Conservation (phyloP, 2,113 vertebrate species). For the Thryonomys swinderianus region DNA sequence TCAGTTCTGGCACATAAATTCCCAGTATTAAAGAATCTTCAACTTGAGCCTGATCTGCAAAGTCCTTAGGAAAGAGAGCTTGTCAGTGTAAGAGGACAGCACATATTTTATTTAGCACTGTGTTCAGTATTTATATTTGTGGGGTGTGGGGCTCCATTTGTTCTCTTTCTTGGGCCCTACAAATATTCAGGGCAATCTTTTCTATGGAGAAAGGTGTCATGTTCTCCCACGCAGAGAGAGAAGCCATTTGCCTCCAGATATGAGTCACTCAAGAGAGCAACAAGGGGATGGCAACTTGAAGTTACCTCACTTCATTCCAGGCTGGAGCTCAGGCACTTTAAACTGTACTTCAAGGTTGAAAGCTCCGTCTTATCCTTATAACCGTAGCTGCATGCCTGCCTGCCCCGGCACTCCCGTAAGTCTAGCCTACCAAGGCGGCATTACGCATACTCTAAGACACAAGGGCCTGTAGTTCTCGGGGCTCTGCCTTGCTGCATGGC, state of each 20-base stretch:
- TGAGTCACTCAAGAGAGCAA: background rate
- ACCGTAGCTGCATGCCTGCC: background rate
- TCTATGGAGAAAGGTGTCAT: background rate
- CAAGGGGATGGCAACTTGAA: background rate
- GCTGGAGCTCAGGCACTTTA: background rate
- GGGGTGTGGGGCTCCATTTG: background rate
- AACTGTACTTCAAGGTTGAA: background rate
- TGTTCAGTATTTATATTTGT: background rate
- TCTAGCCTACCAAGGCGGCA: background rate
- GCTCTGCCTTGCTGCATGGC: background rate
- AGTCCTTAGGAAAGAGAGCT: conserved; percentile 7
- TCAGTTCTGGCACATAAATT: background rate
- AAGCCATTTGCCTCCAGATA: background rate
- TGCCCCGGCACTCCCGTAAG: background rate
- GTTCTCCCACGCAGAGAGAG: background rate
- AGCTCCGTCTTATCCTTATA: background rate
- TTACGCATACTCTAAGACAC: background rate
- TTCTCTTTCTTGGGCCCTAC: background rate
- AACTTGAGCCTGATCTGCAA: background rate
- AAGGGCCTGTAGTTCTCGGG: background rate
- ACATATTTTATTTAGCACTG: background rate
- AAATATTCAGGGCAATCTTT: background rate
- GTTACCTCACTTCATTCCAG: background rate
- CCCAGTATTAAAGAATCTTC: background rate
- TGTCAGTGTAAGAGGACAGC: background rate